Evolutionary conservation across 2,888 invertebrate genomes (phyloP), one percentile per base, ranked within the genome.

Genomic region (Strigamia transsilvanica): DNA sequence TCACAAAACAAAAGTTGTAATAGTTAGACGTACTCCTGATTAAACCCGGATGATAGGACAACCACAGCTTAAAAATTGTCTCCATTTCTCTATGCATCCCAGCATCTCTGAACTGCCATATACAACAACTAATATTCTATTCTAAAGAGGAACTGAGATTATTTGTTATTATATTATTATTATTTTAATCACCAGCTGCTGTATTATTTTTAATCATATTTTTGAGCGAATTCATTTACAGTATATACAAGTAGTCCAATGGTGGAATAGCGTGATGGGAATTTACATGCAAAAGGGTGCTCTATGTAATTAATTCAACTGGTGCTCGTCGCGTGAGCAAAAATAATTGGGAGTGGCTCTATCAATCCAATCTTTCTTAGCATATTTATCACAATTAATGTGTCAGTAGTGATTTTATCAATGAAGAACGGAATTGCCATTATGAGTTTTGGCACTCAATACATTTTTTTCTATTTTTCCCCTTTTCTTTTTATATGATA

Each of bases 161-260:
- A 38, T 41, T 38, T 79, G 21, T 79, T 23, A n/a, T n/a, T n/a
- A n/a, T n/a, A n/a, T 27, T 41, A 23, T 51, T 46, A 9, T 79
- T 34, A 46, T 51, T 51, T 9, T 46, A 32, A 73, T 80, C 51
- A n/a, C 27, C 38, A 41, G 95, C 96, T 86, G 96, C 95, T 42
- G 96, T 95, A 88, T 95, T 88, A 96, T 96, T 6, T 96, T 97
- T 88, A 96, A 95, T 89, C 96, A 96, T 89, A 91, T 97, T 46
- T 97, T 97, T 89, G 77, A 78, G 21, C 87, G 91, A 9, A 90
- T 90, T 78, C 89, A 89, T 23, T 87, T 92, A 21, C 90, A n/a
- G n/a, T n/a, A n/a, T n/a, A n/a, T n/a, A n/a, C n/a, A n/a, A n/a
- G 90, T 3, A 87, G 91, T 85, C 92, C 91, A 27, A 2, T 27